Evolutionary conservation across 2,113 vertebrate genomes (phyloP).

Genomic region (Trogon surrucura): DNA sequence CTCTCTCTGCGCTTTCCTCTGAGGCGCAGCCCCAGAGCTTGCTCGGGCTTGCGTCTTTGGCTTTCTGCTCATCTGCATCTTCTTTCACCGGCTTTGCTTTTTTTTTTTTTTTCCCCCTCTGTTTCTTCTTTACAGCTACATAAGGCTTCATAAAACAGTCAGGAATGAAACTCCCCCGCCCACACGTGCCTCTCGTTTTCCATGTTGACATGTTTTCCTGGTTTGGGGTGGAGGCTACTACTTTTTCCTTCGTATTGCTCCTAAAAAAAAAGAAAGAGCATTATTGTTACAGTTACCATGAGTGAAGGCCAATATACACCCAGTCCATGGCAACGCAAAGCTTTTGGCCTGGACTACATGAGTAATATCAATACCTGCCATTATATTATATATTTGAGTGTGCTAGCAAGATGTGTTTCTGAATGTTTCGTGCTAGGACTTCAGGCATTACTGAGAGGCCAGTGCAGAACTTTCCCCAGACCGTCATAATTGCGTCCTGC

Average conservation of each 20-base stretch:
- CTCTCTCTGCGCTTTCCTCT: background rate
- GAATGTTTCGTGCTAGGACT: background rate
- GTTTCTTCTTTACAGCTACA: background rate
- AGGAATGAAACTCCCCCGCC: conserved; percentile 8
- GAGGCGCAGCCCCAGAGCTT: background rate
- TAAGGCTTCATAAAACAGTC: background rate
- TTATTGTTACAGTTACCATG: background rate
- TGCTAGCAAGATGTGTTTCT: background rate
- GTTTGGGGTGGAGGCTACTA: background rate
- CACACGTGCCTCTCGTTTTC: background rate
- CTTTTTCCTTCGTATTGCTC: background rate
- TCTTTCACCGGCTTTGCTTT: background rate
- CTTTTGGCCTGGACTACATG: background rate
- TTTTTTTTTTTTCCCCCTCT: background rate
- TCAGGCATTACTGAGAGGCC: rapidly evolving
- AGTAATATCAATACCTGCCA: background rate
- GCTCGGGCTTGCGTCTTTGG: background rate
- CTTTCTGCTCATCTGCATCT: background rate
- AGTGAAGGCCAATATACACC: background rate
- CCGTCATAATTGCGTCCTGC: conserved; percentile 24
- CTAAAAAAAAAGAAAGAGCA: background rate
- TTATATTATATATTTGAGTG: rapidly evolving
- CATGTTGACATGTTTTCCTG: conserved; percentile 6
- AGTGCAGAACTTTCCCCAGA: background rate
- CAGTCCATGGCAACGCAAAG: background rate